phyloP scores from a whole-genome alignment of 2,888 invertebrate species.

The Cylindroiulus punctatus region DNA sequence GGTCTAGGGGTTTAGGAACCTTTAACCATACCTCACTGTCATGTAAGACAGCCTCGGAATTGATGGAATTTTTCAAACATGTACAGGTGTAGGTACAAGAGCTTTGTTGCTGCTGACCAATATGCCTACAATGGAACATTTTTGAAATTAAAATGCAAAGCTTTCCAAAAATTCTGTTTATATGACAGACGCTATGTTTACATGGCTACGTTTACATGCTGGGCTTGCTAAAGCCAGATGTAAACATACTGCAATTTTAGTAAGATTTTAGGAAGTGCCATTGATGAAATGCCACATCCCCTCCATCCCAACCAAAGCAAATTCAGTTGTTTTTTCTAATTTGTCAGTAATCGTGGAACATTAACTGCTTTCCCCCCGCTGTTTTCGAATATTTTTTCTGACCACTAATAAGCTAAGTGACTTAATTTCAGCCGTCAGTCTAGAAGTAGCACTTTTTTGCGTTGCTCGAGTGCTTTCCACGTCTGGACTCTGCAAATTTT shows the following conservation, averaged over 20 bases:
- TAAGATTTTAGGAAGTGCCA: too few species aligned
- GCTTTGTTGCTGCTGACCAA: background rate
- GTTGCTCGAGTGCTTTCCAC: background rate
- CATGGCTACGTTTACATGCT: too few species aligned
- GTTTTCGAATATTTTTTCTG: background rate
- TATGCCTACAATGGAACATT: background rate
- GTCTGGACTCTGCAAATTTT: background rate
- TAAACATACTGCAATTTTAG: too few species aligned
- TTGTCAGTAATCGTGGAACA: background rate
- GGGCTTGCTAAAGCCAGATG: background rate
- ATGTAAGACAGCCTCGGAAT: background rate
- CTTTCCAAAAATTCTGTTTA: background rate
- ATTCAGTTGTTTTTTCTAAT: background rate
- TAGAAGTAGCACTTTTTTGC: background rate
- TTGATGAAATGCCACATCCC: background rate
- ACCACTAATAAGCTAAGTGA: background rate
- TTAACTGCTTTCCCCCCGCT: background rate
- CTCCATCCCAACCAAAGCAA: background rate
- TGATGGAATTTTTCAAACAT: background rate
- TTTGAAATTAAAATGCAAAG: background rate
- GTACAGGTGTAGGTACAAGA: background rate
- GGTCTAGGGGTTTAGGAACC: background rate
- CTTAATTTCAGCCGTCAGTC: background rate
- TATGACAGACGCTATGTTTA: background rate
- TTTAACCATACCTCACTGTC: constrained; percentile 26